Conservation (phyloP, 1,140 invertebrate species). For the Dendroctonus ponderosae region DNA sequence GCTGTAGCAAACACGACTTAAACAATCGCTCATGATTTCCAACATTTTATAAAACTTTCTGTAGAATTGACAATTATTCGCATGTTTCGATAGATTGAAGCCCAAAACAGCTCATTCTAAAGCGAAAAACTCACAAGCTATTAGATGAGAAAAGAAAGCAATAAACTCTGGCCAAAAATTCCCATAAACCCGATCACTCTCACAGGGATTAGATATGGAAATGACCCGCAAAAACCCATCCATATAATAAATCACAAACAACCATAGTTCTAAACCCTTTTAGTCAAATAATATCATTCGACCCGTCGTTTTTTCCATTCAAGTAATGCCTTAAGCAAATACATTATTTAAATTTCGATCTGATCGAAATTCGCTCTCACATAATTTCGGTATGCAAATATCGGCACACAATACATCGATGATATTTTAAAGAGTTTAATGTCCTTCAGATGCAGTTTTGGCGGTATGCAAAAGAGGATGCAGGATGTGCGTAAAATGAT, state of each 20-base stretch:
- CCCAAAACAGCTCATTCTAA: too few relatives aligned
- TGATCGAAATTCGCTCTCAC: conserved; percentile 28
- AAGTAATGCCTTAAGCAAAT: conserved; percentile 29
- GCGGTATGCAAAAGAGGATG: conserved; percentile 23
- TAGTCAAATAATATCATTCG: conserved; percentile 29
- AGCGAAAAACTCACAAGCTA: background rate
- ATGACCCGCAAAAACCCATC: conserved; percentile 25
- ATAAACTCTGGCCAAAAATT: conserved; percentile 25
- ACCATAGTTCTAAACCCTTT: conserved; percentile 30
- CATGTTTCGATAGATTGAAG: too few relatives aligned
- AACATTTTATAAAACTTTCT: too few relatives aligned
- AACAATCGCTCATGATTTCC: too few relatives aligned
- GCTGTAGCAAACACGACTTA: too few relatives aligned
- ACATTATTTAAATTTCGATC: conserved; percentile 31
- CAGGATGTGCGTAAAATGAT: too few relatives aligned
- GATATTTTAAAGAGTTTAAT: conserved; percentile 29
- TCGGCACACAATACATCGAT: conserved; percentile 21
- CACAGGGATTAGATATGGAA: conserved; percentile 30
- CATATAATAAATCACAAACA: conserved; percentile 27
- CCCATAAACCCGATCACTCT: conserved; percentile 22
- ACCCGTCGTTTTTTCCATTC: conserved; percentile 16
- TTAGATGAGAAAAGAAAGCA: conserved; percentile 11
- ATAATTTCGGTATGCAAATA: conserved; percentile 31
- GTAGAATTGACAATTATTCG: too few relatives aligned
- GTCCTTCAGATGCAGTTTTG: conserved; percentile 14